A percentile compares a stretch with the other conserved stretches of the same genome.
Conservation (phyloP, 2,888 invertebrate genomes). For the Pterostichus madidus region DNA sequence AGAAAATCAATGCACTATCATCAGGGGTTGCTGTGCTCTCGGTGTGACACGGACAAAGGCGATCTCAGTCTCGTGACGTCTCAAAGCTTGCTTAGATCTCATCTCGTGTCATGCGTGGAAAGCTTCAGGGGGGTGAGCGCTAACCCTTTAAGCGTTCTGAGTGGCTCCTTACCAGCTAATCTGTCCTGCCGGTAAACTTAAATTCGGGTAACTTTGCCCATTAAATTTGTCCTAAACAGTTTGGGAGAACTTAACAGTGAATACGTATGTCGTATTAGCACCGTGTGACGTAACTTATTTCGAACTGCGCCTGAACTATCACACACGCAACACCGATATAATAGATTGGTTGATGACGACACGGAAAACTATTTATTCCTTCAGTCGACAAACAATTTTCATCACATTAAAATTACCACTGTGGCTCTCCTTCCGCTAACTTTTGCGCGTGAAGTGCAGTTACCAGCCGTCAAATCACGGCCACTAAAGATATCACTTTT, state of each 20-base stretch:
- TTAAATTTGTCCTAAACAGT: slow-evolving; percentile 64
- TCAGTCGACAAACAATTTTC: no score
- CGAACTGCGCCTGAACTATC: not conserved
- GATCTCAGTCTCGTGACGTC: not conserved
- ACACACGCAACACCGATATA: slow-evolving; percentile 7
- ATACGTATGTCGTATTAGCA: slow-evolving; percentile 28
- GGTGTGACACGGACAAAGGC: slow-evolving; percentile 39
- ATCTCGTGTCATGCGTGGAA: slow-evolving; percentile 46
- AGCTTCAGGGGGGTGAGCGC: not conserved
- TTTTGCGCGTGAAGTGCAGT: no score
- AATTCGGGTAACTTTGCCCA: slow-evolving; percentile 62
- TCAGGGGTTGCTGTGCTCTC: not conserved
- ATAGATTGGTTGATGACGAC: not conserved
- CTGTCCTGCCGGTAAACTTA: slow-evolving; percentile 63
- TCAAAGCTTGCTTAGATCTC: slow-evolving; percentile 36
- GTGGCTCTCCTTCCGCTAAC: no score
- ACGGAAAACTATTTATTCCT: no score
- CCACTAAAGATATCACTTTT: no score
- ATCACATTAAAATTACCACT: no score
- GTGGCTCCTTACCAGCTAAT: slow-evolving; percentile 59
- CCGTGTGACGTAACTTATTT: not conserved
- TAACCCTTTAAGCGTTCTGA: slow-evolving; percentile 33
- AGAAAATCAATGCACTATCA: slow-evolving; percentile 11
- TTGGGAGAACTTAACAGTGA: slow-evolving; percentile 59
- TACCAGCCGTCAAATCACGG: no score